Evolutionary conservation across 2,797 vertebrate species (phyloP), one percentile per base, ranked within the genome.

Genomic region (Enteromius fasciolatus): DNA sequence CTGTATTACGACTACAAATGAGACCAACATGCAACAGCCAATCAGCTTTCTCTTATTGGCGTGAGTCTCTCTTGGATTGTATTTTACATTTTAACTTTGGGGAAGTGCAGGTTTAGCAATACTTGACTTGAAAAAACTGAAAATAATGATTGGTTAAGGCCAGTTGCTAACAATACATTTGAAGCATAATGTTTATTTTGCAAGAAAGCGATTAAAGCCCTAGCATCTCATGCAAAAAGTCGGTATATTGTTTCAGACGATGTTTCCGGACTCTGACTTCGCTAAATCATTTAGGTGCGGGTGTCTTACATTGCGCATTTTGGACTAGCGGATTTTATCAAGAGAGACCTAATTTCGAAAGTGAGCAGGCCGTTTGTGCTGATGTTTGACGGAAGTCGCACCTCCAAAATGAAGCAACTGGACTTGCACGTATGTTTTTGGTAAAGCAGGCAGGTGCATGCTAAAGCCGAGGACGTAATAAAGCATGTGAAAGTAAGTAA

Each of bases 21-120:
- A 57, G 52, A 57, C 20, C 52, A 57, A 10, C 20, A 57, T 57
- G 52, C 52, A 48, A 74, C 15, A 54, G 50, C 72, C 46, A 54
- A 74, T 74, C 72, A 36, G 48, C 72, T 36, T 75, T 75, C 8
- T 54, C 28, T 54, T 57, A n/a, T 75, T 54, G 72, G 72, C 28
- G 2, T 48, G 3, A 74, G 48, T 54, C 28, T 74, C 17, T 67
- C 15, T 39, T 0, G 9, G 8, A 20, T n/a, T n/a, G 33, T 36
- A 36, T 7, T 61, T 68, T n/a, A 36, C 14, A 8, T 33, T 64
- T 33, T 15, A 31, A 33, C 61, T 66, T 33, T 66, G 17, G 31
- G 63, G 31, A 33, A 64, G 61, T 66, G 31, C 31, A 64, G 4
- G 1, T 64, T 64, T 20, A 33, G 28, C 1, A 25, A 33, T 64